Base-by-base conservation (phyloP, 2,888 invertebrate genomes). In the Ochropleura plecta region DNA sequence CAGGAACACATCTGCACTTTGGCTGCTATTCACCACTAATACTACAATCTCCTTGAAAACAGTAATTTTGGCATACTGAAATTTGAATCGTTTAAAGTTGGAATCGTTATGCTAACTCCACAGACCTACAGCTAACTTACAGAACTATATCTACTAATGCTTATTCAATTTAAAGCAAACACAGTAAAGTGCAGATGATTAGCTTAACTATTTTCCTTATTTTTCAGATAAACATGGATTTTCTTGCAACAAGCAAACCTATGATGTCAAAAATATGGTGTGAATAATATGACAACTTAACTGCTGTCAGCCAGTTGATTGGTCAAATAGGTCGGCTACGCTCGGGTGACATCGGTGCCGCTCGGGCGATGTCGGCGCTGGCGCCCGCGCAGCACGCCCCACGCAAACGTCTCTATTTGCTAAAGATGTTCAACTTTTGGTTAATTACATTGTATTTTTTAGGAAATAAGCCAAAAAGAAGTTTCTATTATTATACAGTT, bases 61-160 rank as follows among this genome's bases (percentile, higher is more conserved):
- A 98, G 90, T 96, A 98, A 90, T 98, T 98, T 87, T 97, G 97
- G 88, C 98, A 98, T 20, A 97, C 93, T 1, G 97, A 96, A n/a
- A 95, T 97, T 30, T 30, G 30, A 30, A 30, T 30, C 30, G 30
- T 30, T 30, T 30, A 30, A 30, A 30, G 30, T 30, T 30, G 30
- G 30, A 30, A 30, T 30, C 30, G 30, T 30, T 30, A 30, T 30
- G 30, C 30, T 30, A 3, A 1, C 30, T 30, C 30, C 30, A 3
- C 30, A 30, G 30, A 30, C 30, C 30, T 30, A 30, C 30, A 30
- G 30, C 30, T 30, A 30, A 30, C 30, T 30, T 30, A 30, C 30
- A 30, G 30, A 30, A 30, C 30, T n/a, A 5, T 9, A 9, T n/a
- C 8, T n/a, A 53, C 51, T 51, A n/a, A 53, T 4, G n/a, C n/a